Evolutionary conservation across 2,888 invertebrate species (phyloP).

Genomic region (Atrina japonica): DNA sequence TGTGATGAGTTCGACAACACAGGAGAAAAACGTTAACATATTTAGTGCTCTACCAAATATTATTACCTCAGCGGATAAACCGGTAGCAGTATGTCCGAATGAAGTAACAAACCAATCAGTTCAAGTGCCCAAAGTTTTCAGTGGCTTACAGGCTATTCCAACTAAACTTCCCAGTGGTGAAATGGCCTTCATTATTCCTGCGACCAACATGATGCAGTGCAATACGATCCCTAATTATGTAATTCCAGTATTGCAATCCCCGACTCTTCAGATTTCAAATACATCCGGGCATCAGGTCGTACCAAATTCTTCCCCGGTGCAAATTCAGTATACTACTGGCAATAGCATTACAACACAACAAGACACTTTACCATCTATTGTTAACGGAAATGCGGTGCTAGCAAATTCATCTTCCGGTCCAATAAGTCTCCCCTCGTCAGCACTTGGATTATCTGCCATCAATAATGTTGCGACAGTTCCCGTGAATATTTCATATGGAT

Average conservation of each 20-base stretch:
- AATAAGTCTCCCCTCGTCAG: too few relatives aligned
- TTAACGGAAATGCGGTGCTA: too few relatives aligned
- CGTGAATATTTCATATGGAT: too few relatives aligned
- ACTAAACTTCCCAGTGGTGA: conserved; percentile 58
- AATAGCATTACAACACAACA: too few relatives aligned
- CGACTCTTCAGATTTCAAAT: conserved; percentile 2
- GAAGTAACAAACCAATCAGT: conserved; percentile 1
- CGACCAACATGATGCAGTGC: conserved; percentile 35
- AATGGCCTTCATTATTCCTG: conserved; percentile 64
- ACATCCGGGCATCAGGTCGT: too few relatives aligned
- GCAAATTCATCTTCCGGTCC: too few relatives aligned
- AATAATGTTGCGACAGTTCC: conserved; percentile 4
- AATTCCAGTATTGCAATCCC: conserved; percentile 28
- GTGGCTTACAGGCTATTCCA: conserved; percentile 35
- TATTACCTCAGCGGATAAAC: not conserved
- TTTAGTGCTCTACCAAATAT: too few relatives aligned
- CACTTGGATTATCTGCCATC: too few relatives aligned
- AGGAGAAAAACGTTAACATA: conserved; percentile 2
- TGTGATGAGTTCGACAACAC: not conserved
- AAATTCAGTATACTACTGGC: not conserved
- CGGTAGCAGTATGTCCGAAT: not conserved
- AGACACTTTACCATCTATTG: too few relatives aligned
- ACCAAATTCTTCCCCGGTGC: conserved; percentile 7
- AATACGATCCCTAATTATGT: conserved; percentile 31
- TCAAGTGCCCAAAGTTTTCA: conserved; percentile 1